Evolutionary conservation across 2,797 vertebrate genomes (phyloP).

Genomic region (Hozukius guyotensis): DNA sequence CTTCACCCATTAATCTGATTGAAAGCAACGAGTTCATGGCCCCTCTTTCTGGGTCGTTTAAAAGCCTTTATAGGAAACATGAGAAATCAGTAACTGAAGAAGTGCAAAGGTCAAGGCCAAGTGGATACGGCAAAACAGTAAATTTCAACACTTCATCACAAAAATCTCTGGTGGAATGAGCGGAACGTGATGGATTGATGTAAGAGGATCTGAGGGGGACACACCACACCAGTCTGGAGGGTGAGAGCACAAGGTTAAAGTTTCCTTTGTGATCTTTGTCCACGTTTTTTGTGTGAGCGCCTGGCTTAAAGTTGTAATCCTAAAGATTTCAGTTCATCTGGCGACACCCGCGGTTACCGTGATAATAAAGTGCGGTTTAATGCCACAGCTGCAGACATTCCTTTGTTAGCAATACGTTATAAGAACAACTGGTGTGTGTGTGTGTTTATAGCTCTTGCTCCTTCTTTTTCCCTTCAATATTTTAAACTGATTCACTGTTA

Average conservation of each 20-base stretch:
- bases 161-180: slow-evolving; percentile 18
- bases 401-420: not conserved
- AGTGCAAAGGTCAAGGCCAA: slow-evolving; percentile 15
- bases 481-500: not conserved
- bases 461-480: not conserved
- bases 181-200: slow-evolving; percentile 15
- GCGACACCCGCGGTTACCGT: not conserved
- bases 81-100: slow-evolving; percentile 34
- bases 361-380: not conserved
- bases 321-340: not conserved
- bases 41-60: not conserved
- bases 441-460: not conserved
- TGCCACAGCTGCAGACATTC: not conserved
- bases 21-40: slow-evolving; percentile 12
- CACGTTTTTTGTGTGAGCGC: not conserved
- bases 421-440: not conserved
- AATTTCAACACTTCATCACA: slow-evolving; percentile 24
- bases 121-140: not conserved
- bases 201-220: slow-evolving; percentile 18
- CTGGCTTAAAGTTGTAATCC: not conserved
- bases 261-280: not conserved
- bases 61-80: slow-evolving; percentile 11
- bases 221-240: not conserved
- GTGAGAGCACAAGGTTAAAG: not conserved
- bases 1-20: not conserved